Evolutionary conservation across 2,888 invertebrate species (phyloP), one percentile per base, ranked within the genome.

Genomic region (Lithophane semibrunnea): DNA sequence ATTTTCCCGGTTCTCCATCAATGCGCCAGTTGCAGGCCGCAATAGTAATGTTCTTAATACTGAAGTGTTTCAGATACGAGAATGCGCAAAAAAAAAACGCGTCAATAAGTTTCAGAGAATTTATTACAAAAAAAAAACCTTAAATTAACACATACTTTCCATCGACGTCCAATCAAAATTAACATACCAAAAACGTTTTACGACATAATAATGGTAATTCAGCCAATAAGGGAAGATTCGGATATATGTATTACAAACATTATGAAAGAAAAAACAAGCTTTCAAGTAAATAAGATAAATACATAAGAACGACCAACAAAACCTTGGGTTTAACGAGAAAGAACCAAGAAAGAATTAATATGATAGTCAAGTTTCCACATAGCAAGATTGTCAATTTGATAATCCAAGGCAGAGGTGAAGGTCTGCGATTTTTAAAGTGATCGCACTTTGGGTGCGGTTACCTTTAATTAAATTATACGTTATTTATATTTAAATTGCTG

Each of bases 381-480:
- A 24, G 49, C 52, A 12, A 73, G 80, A 84, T 86, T 85, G 85
- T 85, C 82, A 66, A 69, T 37, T 71, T 79, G 86, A 87, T 89
- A 84, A 90, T 85, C 83, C 82, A 77, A 78, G 71, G 69, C 79
- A 83, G 37, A 83, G 88, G 88, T 89, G 84, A 91, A 91, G 89
- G 90, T 83, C 29, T 29, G 29, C 37, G 65, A 72, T 80, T 84
- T 80, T 83, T 67, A 60, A 58, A 24, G 9, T 47, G 63, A 73
- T 61, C 69, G 16, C 67, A 69, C 4, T 9, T 37, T 75, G 64
- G 74, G 80, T 75, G 75, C 29, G 60, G 76, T 74, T 69, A 52
- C 54, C 12, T 72, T 75, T 67, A 81, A 76, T 79, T 80, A 68
- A 75, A 67, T 56, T 37, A 4, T 58, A 18, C 29, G 37, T 66